Conservation (phyloP, 2,113 vertebrate genomes). For the Gymnorhina tibicen region DNA sequence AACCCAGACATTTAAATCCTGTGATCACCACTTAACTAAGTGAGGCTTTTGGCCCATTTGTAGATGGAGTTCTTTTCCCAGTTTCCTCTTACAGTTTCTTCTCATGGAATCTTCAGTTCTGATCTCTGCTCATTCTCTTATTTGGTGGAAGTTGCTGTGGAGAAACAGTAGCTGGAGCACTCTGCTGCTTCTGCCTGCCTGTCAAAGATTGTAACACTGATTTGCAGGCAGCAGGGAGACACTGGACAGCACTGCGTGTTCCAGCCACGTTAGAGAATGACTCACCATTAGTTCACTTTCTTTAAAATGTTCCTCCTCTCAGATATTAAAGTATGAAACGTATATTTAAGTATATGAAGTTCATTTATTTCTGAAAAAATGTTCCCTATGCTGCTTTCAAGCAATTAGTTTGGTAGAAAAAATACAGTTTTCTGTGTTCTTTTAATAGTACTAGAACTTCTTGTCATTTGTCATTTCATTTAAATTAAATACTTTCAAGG, state of each 20-base stretch:
- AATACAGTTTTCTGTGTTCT: background rate
- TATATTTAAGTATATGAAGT: background rate
- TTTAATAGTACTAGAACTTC: background rate
- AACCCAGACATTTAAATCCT: background rate
- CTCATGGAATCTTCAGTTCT: background rate
- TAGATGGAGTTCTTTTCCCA: background rate
- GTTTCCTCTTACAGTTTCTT: background rate
- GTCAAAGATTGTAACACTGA: background rate
- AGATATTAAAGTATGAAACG: background rate
- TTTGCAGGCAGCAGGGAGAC: background rate
- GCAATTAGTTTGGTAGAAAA: background rate
- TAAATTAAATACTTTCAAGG: background rate
- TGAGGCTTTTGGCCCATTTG: background rate
- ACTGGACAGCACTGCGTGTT: accelerated
- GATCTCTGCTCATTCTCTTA: background rate
- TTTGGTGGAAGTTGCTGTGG: background rate
- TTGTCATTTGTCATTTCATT: background rate
- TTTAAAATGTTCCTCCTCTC: background rate
- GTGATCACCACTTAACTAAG: background rate
- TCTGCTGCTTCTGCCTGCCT: background rate
- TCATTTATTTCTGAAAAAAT: background rate
- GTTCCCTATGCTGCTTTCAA: background rate
- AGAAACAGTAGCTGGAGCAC: background rate
- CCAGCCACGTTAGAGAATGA: background rate
- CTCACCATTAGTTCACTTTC: background rate